Evolutionary conservation across 2,888 invertebrate species (phyloP), one percentile per base, ranked within the genome.

Genomic region (Cheilosia vulpina): DNA sequence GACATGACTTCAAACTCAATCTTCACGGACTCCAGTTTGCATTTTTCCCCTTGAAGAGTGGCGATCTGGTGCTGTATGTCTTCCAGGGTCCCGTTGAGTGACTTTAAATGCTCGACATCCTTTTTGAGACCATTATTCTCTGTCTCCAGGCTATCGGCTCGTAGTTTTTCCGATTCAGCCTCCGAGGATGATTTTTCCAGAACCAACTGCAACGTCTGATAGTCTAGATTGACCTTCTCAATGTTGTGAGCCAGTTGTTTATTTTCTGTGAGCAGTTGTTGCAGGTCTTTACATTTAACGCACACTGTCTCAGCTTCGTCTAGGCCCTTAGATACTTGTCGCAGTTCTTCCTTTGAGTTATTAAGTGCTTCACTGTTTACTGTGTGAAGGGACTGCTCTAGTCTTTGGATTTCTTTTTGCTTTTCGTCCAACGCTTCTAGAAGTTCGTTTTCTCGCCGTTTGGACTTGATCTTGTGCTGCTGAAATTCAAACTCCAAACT

Each of bases 391-490:
- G 88, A 87, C 71, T 88, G 84, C 34, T 90, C 87, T 4, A 91
- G 78, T 27, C 79, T 81, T 0, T 75, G 79, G 15, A 91, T 89
- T 80, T 88, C 79, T 0, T 77, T 78, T 2, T 89, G 88, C 78
- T 91, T 90, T 31, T 94, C 94, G 27, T 92, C 91, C 38, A 94
- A 88, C 0, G 92, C 89, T 1, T 93, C 92, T 0, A 94, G 87
- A 5, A 94, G 89, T 88, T 95, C 94, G 38, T 91, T 91, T 90
- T 94, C 94, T 66, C 95, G 92, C 1, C 89, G 91, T 88, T 93
- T 93, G 6, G 93, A 90, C 88, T 94, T 94, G 6, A 90, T 91
- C 89, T 93, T 93, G 6, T 93, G 90, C 21, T 93, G 93, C 80
- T 94, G 93, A 87, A 93, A 93, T 88, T 93, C 93, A 68, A 93